Evolutionary conservation across 2,113 vertebrate genomes (phyloP), one percentile per base, ranked within the genome.

Genomic region (Odocoileus virginianus): DNA sequence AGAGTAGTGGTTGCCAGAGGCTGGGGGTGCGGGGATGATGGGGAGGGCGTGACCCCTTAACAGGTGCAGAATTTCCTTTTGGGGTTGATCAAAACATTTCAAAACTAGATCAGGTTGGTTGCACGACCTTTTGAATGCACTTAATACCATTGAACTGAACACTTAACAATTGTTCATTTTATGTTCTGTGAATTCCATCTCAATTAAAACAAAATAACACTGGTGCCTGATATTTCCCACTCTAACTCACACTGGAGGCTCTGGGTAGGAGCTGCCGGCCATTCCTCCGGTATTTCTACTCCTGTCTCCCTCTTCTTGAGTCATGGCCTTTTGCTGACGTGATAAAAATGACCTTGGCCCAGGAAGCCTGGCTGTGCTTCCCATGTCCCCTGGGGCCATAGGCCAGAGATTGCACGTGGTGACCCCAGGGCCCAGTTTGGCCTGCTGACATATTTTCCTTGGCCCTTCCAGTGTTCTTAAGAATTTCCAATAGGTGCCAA

Each of bases 401-500:
- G 82, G 76, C 83, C 85, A 78, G 79, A 94, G 21, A 57, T 33
- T 43, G 71, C 60, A 5, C 57, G 25, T 6, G 36, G 40, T 52
- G 58, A 57, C 89, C 60, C 90, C 64, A 40, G 89, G 74, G 58
- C 67, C 7, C 27, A 5, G 9, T 25, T 60, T 76, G 60, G 93
- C 87, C 61, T 11, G 14, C 7, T 64, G 86, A 95, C 71, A 23
- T 89, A 9, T 95, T 96, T 95, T 74, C 43, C 58, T 94, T 94
- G 95, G 95, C 90, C 84, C 43, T 12, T 17, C 5, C 58, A 2
- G 27, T 10, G 27, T 83, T 83, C 96, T 96, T 87, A 87, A 93
- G 79, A 95, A 83, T 71, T 52, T 91, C 71, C 61, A 43, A 1
- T 60, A 43, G 54, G 78, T 84, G 84, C 74, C 97, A 94, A 58